Evolutionary conservation across 1,140 invertebrate species (phyloP).

Genomic region (Metopolophium dirhodum): DNA sequence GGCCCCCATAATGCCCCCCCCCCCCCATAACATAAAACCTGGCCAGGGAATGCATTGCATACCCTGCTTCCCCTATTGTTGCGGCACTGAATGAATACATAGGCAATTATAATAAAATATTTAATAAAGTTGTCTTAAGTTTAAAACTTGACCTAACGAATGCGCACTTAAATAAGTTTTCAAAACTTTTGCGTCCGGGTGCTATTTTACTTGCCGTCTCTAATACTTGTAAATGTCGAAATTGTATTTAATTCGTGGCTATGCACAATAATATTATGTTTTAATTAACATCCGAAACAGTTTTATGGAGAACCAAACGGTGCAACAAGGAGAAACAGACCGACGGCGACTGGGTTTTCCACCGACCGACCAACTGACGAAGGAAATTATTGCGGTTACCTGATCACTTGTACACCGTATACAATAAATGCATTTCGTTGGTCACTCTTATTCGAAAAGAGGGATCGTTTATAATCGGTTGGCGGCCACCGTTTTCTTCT

Average conservation of each 20-base stretch:
- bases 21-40: too few species aligned
- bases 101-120: neutral
- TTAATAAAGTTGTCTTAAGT: neutral
- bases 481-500: neutral
- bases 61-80: too few species aligned
- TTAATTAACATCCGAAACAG: neutral
- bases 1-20: too few species aligned
- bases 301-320: neutral
- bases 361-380: too few species aligned
- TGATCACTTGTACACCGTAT: too few species aligned
- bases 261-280: neutral
- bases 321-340: too few species aligned
- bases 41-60: too few species aligned
- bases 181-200: neutral
- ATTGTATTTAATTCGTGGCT: neutral
- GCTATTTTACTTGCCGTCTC: neutral
- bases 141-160: neutral
- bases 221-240: neutral
- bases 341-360: too few species aligned
- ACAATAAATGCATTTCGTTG: neutral
- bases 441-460: neutral
- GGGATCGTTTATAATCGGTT: neutral
- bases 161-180: neutral
- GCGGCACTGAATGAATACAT: too few species aligned
- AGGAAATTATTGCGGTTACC: too few species aligned